Evolutionary conservation across 2,888 invertebrate genomes (phyloP).

Genomic region (Oxyteleia sp.): DNA sequence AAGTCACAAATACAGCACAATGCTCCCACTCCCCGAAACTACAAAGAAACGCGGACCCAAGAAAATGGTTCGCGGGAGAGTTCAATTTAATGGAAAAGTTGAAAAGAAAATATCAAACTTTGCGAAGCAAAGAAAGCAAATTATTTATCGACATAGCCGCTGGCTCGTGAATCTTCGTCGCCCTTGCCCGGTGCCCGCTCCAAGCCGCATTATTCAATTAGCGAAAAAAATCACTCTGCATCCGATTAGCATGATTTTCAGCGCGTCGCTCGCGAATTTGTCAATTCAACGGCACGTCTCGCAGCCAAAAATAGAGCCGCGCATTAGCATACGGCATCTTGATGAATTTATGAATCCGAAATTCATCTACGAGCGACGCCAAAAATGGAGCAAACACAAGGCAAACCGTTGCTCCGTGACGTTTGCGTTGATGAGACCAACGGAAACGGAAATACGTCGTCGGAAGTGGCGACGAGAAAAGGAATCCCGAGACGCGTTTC

Average conservation of each 20-base stretch:
- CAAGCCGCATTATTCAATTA: constrained; percentile 19
- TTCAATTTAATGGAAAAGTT: constrained; percentile 23
- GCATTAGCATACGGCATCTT: constrained; percentile 51
- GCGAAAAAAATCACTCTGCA: constrained; percentile 18
- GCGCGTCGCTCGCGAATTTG: too few relatives aligned
- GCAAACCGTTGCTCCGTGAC: constrained; percentile 13
- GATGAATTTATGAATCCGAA: constrained; percentile 55
- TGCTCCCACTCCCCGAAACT: constrained; percentile 1
- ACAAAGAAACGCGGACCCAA: constrained; percentile 17
- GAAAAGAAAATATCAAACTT: constrained; percentile 1
- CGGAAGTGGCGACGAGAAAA: constrained; percentile 10
- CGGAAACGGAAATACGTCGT: constrained; percentile 53
- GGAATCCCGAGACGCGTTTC: too few relatives aligned
- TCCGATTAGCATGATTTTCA: constrained; percentile 40
- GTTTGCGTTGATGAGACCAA: constrained; percentile 37
- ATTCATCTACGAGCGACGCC: constrained; percentile 22
- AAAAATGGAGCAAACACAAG: constrained; percentile 30
- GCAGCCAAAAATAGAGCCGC: constrained; percentile 34
- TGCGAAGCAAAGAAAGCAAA: neutral
- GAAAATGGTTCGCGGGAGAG: constrained; percentile 8
- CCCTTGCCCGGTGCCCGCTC: too few relatives aligned
- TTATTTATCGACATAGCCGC: neutral
- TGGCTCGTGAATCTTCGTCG: neutral
- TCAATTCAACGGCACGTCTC: constrained; percentile 47
- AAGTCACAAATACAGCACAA: constrained; percentile 20